phyloP scores from a whole-genome alignment of 2,113 vertebrate species.

The Gambusia holbrooki region DNA sequence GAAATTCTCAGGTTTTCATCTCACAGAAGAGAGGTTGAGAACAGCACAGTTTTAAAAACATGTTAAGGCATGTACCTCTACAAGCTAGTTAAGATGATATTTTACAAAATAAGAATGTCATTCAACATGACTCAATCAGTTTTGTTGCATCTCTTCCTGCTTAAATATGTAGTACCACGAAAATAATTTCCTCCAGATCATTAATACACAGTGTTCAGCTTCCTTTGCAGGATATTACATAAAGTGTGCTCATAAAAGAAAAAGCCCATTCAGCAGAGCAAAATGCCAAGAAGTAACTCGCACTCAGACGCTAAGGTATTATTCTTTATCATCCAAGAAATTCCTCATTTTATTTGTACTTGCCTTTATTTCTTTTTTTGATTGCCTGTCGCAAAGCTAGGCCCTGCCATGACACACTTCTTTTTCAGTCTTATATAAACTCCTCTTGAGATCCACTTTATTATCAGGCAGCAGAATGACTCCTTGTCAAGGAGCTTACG shows the following conservation, averaged over 20 bases:
- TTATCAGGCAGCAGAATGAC: constrained; percentile 41
- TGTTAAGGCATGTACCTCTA: not conserved
- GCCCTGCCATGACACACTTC: constrained; percentile 30
- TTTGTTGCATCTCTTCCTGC: not conserved
- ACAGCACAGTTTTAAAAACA: not conserved
- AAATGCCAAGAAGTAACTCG: constrained; percentile 43
- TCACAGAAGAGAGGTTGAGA: not conserved
- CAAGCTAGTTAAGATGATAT: not conserved
- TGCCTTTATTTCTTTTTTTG: constrained; percentile 27
- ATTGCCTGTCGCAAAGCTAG: constrained; percentile 37
- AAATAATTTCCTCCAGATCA: constrained; percentile 25
- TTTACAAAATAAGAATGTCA: not conserved
- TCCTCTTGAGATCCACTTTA: constrained; percentile 59
- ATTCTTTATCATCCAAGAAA: constrained; percentile 48
- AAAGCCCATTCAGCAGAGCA: constrained; percentile 42
- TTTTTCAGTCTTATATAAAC: constrained; percentile 49
- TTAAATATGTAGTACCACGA: constrained; percentile 11
- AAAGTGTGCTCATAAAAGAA: constrained; percentile 46
- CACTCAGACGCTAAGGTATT: constrained; percentile 15
- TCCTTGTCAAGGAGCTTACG: constrained; percentile 43
- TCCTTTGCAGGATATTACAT: constrained; percentile 35
- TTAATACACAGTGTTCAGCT: constrained; percentile 29
- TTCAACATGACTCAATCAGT: not conserved
- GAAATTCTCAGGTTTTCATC: not conserved
- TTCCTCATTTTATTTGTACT: constrained; percentile 53